Evolutionary conservation across 2,888 invertebrate genomes (phyloP).

Genomic region (Phortica magna): DNA sequence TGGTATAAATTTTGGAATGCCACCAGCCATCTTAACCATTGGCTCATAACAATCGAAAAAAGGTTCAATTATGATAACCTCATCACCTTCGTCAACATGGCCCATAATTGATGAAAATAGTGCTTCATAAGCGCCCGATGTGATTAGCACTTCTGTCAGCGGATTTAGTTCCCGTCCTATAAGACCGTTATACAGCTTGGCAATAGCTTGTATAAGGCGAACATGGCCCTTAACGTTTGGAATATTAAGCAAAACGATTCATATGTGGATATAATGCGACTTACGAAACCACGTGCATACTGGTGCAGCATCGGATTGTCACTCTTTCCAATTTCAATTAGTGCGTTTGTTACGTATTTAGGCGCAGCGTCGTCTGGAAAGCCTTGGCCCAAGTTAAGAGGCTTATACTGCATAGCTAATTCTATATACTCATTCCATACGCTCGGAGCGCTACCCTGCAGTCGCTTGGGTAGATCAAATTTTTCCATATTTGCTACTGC

Average conservation of each 20-base stretch:
- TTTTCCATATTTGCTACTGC: slow-evolving; percentile 67
- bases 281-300: slow-evolving; percentile 96
- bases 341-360: slow-evolving; percentile 86
- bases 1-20: slow-evolving; percentile 91
- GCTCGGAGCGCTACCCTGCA: slow-evolving; percentile 76
- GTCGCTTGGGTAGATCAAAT: slow-evolving; percentile 75
- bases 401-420: slow-evolving; percentile 89
- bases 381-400: slow-evolving; percentile 96
- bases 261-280: slow-evolving; percentile 59
- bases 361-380: slow-evolving; percentile 96
- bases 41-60: slow-evolving; percentile 99
- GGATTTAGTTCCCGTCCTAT: slow-evolving; percentile 89
- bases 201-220: slow-evolving; percentile 89
- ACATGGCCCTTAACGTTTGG: slow-evolving; percentile 88
- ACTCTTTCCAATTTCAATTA: slow-evolving; percentile 83
- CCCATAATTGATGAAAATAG: slow-evolving; percentile 91
- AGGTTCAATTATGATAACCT: slow-evolving; percentile 98
- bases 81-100: slow-evolving; percentile 90
- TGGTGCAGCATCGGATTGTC: slow-evolving; percentile 90
- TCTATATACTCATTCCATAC: slow-evolving; percentile 91
- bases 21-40: slow-evolving; percentile 93
- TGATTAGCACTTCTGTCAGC: slow-evolving; percentile 91
- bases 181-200: slow-evolving; percentile 90
- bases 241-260: neutral
- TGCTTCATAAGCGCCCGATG: slow-evolving; percentile 96